These are phyloP conservation scores for Eupithecia vulgata DNA, from an alignment of 2,888 invertebrate genomes.

Conservation along the genomic window DNA sequence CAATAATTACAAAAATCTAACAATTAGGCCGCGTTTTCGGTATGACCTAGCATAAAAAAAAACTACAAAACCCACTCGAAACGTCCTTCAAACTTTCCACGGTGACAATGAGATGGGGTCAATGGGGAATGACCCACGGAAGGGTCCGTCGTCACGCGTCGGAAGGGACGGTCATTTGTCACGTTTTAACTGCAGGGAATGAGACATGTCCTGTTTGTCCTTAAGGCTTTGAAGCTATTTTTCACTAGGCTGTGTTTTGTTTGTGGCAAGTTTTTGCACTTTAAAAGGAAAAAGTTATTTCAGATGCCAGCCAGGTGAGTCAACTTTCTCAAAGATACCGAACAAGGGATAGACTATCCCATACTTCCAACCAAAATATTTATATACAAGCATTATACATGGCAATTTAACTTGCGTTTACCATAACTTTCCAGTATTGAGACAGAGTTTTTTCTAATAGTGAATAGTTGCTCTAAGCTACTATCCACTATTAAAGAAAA, in stretches of 20 bases:
- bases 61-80: neutral
- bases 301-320: neutral
- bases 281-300: constrained; percentile 1
- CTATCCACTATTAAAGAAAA: too few relatives aligned
- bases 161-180: constrained; percentile 66
- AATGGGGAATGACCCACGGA: constrained; percentile 18
- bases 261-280: constrained; percentile 30
- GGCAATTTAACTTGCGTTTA: neutral
- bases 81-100: constrained; percentile 16
- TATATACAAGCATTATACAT: too few relatives aligned
- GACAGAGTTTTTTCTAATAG: neutral
- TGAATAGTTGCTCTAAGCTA: too few relatives aligned
- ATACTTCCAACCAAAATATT: neutral
- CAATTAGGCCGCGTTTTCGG: neutral
- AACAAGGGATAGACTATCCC: neutral
- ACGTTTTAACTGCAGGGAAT: constrained; percentile 56
- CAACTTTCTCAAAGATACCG: neutral
- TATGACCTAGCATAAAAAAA: constrained; percentile 1
- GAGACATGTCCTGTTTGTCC: constrained; percentile 54
- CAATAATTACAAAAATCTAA: neutral
- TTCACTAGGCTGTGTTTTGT: constrained; percentile 37
- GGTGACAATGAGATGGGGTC: constrained; percentile 22
- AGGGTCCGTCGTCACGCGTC: constrained; percentile 44
- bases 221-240: constrained; percentile 43
- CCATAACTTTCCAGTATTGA: neutral